Percentiles rank a stretch among this genome's conserved stretches.
phyloP scores from a whole-genome alignment of 1,140 invertebrate genomes.

The Diabrotica virgifera region DNA sequence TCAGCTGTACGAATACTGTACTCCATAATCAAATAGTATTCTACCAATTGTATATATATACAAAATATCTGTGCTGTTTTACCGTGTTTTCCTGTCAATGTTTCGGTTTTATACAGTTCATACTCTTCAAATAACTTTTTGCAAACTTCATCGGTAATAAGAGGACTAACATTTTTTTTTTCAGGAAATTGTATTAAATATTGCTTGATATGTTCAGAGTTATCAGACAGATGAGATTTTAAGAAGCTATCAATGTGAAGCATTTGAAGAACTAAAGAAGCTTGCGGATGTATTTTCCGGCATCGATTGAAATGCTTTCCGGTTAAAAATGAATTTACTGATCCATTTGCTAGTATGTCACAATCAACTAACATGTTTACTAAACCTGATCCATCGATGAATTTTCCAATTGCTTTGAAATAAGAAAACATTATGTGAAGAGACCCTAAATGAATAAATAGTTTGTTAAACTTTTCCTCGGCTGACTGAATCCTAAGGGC shows the following conservation, averaged over 20 bases:
- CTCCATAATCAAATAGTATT: slow-evolving; percentile 18
- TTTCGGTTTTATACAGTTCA: slow-evolving; percentile 37
- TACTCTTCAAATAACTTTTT: slow-evolving; percentile 21
- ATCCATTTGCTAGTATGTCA: slow-evolving; percentile 22
- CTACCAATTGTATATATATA: slow-evolving; percentile 16
- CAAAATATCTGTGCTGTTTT: slow-evolving; percentile 26
- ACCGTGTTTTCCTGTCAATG: slow-evolving; percentile 24
- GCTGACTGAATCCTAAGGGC: slow-evolving; percentile 43
- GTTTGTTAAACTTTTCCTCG: slow-evolving; percentile 25
- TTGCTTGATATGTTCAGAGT: slow-evolving; percentile 12
- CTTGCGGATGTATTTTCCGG: slow-evolving; percentile 23
- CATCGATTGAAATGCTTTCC: slow-evolving; percentile 31
- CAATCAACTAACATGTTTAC: slow-evolving; percentile 13
- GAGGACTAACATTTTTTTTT: background rate
- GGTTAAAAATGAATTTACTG: slow-evolving; percentile 20
- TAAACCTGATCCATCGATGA: slow-evolving; percentile 45
- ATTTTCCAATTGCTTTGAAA: slow-evolving; percentile 34
- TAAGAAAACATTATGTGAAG: slow-evolving; percentile 20
- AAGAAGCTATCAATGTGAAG: slow-evolving; percentile 10
- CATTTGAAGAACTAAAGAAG: slow-evolving; percentile 10
- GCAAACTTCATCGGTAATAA: slow-evolving; percentile 7
- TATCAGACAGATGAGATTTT: background rate
- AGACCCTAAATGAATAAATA: slow-evolving; percentile 34
- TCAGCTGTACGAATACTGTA: slow-evolving; percentile 19
- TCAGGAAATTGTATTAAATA: too few species aligned